A percentile compares a stretch with the other conserved stretches of the same genome.
phyloP scores from a whole-genome alignment of 2,888 invertebrate genomes.

The Noctua fimbriata region DNA sequence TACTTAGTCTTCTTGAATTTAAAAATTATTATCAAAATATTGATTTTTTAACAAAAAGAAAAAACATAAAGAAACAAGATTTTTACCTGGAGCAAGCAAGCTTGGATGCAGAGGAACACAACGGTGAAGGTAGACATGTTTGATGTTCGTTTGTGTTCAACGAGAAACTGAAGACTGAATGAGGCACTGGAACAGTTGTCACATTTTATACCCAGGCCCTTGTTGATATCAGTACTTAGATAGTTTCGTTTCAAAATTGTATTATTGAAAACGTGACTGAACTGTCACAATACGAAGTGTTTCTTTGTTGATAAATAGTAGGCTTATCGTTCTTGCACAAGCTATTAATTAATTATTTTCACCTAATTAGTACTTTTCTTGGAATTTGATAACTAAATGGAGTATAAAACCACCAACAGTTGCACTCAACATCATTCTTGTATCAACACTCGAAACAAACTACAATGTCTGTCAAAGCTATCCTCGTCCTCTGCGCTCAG shows the following conservation, averaged over 20 bases:
- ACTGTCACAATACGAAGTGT: not conserved
- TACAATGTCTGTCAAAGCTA: constrained; percentile 69
- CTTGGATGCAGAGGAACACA: not conserved
- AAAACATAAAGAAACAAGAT: not conserved
- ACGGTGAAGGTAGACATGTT: constrained; percentile 53
- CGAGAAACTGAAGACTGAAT: not conserved
- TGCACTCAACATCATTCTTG: not conserved
- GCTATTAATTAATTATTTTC: not conserved
- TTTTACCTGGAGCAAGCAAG: constrained; percentile 3
- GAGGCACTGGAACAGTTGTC: not conserved
- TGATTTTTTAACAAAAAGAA: not conserved
- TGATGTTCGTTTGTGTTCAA: constrained; percentile 23
- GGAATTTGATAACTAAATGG: not conserved
- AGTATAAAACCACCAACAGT: not conserved
- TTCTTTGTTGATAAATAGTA: not conserved
- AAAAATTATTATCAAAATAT: not conserved
- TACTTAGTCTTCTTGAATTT: not conserved
- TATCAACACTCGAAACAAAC: constrained; percentile 36
- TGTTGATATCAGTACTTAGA: not conserved
- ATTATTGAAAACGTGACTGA: not conserved
- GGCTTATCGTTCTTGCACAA: not conserved
- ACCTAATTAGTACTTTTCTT: not conserved
- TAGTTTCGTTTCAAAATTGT: not conserved
- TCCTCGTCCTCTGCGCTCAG: constrained; percentile 66
- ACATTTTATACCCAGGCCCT: not conserved